phyloP scores from a whole-genome alignment of 2,888 invertebrate genomes.

The Ctena decussata region DNA sequence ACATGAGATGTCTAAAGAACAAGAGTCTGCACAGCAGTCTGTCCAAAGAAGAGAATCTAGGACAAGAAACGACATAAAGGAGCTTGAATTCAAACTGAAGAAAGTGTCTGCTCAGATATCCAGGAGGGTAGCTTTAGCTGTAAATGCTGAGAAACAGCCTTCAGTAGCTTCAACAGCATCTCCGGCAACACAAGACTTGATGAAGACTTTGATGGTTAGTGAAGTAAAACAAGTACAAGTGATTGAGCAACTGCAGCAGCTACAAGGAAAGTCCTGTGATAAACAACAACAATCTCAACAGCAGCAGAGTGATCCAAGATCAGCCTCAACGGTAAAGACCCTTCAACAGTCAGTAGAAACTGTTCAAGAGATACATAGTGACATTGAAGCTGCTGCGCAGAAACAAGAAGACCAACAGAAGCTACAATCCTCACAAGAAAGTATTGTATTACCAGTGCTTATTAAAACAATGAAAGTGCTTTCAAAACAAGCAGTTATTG shows the following conservation, averaged over 20 bases:
- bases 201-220: background rate
- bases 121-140: conserved; percentile 11
- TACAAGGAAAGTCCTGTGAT: background rate
- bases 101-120: background rate
- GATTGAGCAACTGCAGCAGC: background rate
- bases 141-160: conserved; percentile 13
- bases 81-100: background rate
- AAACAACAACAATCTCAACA: background rate
- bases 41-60: background rate
- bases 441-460: background rate
- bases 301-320: too few relatives aligned
- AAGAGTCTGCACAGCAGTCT: background rate
- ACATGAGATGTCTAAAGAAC: background rate
- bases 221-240: conserved; percentile 27
- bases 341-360: background rate
- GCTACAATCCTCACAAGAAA: background rate
- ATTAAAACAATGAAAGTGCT: conserved; percentile 27
- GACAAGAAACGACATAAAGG: background rate
- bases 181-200: background rate
- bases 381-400: background rate
- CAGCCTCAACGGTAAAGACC: background rate
- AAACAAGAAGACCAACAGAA: background rate
- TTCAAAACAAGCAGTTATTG: conserved; percentile 10
- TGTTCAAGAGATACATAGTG: background rate
- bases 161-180: background rate